Percentiles rank a stretch among this genome's conserved stretches.
phyloP scores from a whole-genome alignment of 2,888 invertebrate genomes.

The Cataglyphis cursor region DNA sequence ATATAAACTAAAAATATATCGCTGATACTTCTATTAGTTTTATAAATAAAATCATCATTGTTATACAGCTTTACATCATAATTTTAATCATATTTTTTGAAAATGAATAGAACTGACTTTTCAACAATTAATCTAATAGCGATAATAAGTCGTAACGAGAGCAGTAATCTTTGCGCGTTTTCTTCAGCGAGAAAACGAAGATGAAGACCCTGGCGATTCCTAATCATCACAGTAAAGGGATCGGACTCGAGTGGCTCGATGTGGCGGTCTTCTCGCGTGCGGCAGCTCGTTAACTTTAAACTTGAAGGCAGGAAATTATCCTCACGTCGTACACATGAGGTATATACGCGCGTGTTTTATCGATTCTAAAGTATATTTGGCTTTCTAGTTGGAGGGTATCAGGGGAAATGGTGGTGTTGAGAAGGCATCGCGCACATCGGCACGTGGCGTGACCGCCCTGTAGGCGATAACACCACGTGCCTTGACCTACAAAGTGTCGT shows the following conservation, averaged over 20 bases:
- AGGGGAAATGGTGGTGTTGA: conserved; percentile 23
- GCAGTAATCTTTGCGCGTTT: background rate
- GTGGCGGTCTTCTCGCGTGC: background rate
- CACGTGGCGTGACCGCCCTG: conserved; percentile 32
- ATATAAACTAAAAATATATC: no score
- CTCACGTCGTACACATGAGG: background rate
- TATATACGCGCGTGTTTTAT: conserved; percentile 11
- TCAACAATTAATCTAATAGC: background rate
- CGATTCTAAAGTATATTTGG: conserved; percentile 37
- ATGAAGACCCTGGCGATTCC: background rate
- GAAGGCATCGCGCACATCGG: conserved; percentile 47
- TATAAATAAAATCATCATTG: no score
- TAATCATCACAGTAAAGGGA: background rate
- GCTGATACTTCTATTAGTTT: no score
- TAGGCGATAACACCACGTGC: conserved; percentile 52
- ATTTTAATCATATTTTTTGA: no score
- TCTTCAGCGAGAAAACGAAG: background rate
- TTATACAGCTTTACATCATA: no score
- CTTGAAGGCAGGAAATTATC: conserved; percentile 60
- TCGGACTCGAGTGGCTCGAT: background rate
- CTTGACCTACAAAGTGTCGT: conserved; percentile 56
- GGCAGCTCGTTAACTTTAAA: conserved; percentile 58
- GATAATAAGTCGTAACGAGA: conserved; percentile 2
- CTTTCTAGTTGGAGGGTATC: conserved; percentile 41
- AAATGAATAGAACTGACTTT: background rate